Evolutionary conservation across 2,888 invertebrate species (phyloP).

Genomic region (Lypha dubia): DNA sequence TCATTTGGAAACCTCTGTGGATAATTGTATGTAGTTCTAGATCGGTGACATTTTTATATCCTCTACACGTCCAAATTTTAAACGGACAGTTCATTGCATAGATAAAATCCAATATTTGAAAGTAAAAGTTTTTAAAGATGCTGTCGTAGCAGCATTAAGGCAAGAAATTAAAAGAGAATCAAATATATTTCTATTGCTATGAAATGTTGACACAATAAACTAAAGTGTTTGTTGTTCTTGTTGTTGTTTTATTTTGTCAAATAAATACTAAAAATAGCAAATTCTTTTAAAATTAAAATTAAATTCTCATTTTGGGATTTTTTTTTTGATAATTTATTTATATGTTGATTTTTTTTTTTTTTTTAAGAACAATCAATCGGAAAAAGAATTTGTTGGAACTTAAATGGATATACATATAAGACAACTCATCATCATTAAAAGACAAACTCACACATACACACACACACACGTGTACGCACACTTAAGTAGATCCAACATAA

Average conservation of each 20-base stretch:
- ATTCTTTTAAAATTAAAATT: constrained; percentile 27
- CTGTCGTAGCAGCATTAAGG: no score
- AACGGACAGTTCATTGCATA: not conserved
- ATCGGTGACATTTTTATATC: no score
- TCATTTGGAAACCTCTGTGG: no score
- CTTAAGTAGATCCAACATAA: constrained; percentile 8
- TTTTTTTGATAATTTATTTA: no score
- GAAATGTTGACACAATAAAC: constrained; percentile 58
- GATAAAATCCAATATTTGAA: not conserved
- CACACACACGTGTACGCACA: not conserved
- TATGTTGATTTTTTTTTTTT: constrained; percentile 38
- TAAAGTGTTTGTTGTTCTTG: constrained; percentile 11
- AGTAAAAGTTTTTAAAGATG: not conserved
- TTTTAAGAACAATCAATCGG: constrained; percentile 58
- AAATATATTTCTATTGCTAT: constrained; percentile 56
- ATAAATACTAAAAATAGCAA: constrained; percentile 62
- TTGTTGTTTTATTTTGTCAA: constrained; percentile 41
- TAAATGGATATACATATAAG: constrained; percentile 13
- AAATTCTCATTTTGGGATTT: constrained; percentile 13
- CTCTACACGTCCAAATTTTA: not conserved
- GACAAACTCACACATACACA: not conserved
- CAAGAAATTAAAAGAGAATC: not conserved
- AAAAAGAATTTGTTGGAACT: constrained; percentile 34
- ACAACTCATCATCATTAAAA: constrained; percentile 1
- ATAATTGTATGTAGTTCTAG: no score